Percentiles rank a stretch among this genome's conserved stretches.
Conservation (phyloP, 1,140 invertebrate species). For the Batillaria attramentaria region DNA sequence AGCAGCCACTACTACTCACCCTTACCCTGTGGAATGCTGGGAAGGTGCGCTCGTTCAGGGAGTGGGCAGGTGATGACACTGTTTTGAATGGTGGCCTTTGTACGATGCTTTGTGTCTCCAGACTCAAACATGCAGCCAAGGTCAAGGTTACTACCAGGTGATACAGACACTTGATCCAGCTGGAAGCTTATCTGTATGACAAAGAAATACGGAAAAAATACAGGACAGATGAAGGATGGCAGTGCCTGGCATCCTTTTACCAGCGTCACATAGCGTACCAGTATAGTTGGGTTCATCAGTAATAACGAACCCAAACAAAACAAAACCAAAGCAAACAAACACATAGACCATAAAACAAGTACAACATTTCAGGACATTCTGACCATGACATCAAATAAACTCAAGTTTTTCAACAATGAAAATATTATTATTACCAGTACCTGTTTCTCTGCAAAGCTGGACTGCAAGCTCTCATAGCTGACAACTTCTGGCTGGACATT, state of each 20-base stretch:
- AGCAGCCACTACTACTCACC: conserved; percentile 57
- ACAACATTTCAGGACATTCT: not conserved
- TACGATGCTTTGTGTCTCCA: conserved; percentile 45
- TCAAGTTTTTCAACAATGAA: not conserved
- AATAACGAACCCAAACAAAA: too few species aligned
- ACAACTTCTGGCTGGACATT: conserved; percentile 47
- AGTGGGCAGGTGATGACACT: conserved; percentile 55
- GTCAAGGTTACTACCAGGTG: conserved; percentile 34
- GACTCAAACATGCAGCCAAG: conserved; percentile 55
- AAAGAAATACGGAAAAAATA: not conserved
- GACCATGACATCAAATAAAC: too few species aligned
- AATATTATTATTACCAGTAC: too few species aligned
- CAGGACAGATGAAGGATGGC: not conserved
- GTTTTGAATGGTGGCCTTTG: conserved; percentile 50
- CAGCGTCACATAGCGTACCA: not conserved
- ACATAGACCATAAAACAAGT: not conserved
- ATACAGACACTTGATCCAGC: conserved; percentile 51
- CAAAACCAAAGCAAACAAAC: too few species aligned
- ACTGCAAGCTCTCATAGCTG: conserved; percentile 31
- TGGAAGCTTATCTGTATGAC: conserved; percentile 54
- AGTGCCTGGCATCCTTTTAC: not conserved
- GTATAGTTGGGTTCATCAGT: too few species aligned
- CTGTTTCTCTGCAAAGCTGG: conserved; percentile 45
- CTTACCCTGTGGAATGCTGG: conserved; percentile 57
- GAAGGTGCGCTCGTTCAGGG: conserved; percentile 46